A percentile compares a stretch with the other conserved stretches of the same genome.
Evolutionary conservation across 2,113 vertebrate species (phyloP).

Genomic region (Mugil cephalus): DNA sequence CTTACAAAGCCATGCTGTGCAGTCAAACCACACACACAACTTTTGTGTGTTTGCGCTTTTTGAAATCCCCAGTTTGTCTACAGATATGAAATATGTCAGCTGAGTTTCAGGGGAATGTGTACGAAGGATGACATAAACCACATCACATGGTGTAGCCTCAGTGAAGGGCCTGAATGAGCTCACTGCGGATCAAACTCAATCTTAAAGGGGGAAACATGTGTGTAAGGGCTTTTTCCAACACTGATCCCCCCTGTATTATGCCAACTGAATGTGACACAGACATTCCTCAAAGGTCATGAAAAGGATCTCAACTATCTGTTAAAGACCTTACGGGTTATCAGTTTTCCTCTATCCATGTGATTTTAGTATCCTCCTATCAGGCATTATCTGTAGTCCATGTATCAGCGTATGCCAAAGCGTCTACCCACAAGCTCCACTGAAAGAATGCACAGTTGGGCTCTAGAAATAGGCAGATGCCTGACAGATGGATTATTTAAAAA

Average conservation of each 20-base stretch:
- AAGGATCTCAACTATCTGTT: conserved; percentile 39
- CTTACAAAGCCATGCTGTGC: conserved; percentile 3
- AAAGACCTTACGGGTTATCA: conserved; percentile 19
- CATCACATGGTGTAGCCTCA: neutral
- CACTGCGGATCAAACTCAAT: neutral
- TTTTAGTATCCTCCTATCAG: conserved; percentile 43
- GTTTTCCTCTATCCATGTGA: conserved; percentile 36
- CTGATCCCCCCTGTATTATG: conserved; percentile 16
- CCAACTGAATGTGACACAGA: conserved; percentile 37
- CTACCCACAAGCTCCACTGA: conserved; percentile 31
- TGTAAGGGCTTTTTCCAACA: neutral
- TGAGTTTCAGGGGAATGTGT: neutral
- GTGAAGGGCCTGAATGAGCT: neutral
- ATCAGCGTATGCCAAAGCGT: conserved; percentile 12
- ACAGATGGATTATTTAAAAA: conserved; percentile 58
- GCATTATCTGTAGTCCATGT: conserved; percentile 27
- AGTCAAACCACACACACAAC: conserved; percentile 9
- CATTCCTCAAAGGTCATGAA: conserved; percentile 59
- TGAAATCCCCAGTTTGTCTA: neutral
- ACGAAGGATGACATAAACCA: no score
- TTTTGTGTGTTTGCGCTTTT: neutral
- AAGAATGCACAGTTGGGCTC: conserved; percentile 44
- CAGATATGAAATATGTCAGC: neutral
- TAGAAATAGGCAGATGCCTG: conserved; percentile 45
- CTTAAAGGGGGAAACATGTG: neutral